Base-by-base conservation (phyloP, 1,140 invertebrate species). In the Scylla paramamosain region DNA sequence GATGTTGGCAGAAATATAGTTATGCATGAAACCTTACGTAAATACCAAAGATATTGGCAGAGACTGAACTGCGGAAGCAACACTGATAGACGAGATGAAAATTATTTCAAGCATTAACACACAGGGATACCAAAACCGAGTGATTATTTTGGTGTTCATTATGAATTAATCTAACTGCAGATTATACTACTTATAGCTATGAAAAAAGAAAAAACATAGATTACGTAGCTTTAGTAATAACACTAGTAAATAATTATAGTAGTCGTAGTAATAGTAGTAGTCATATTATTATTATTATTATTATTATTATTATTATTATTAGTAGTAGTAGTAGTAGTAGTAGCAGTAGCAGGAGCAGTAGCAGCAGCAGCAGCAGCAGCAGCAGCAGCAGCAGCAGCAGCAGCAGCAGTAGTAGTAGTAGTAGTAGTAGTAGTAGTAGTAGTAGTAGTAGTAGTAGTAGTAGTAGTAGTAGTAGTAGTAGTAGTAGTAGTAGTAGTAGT, bases 271-370 rank as follows among this genome's bases (percentile, higher is more conserved):
- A 20, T 3, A 59, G 52, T 48, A 48, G 46, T 48, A 59, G 52
- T 4, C 0, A 0, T 59, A 59, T 0, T 59, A 12, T 10, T 86
- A 28, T 10, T 86, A 86, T 10, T n/a, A 86, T 10, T 7, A 86
- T 10, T 39, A 86, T 10, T 86, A 86, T 10, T 86, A 86, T 10
- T 20, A 59, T 12, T 59, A 59, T 0, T 59, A 59, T 0, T 59
- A 59, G 52, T 59, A 59, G 52, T 59, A 12, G 52, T 59, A 59
- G 52, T 59, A 59, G 52, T 12, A 59, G 83, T n/a, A 28, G 83
- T n/a, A 86, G 83, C 25, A 86, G 32, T n/a, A 86, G 83, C n/a
- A 86, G 83, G 0, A 86, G 83, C 25, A 86, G 83, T n/a, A 86
- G 83, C 25, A 39, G 83, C 25, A 86, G 83, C 25, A 86, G 83